Evolutionary conservation across 2,113 vertebrate genomes (phyloP), one percentile per base, ranked within the genome.

Genomic region (Oreochromis spilurus): DNA sequence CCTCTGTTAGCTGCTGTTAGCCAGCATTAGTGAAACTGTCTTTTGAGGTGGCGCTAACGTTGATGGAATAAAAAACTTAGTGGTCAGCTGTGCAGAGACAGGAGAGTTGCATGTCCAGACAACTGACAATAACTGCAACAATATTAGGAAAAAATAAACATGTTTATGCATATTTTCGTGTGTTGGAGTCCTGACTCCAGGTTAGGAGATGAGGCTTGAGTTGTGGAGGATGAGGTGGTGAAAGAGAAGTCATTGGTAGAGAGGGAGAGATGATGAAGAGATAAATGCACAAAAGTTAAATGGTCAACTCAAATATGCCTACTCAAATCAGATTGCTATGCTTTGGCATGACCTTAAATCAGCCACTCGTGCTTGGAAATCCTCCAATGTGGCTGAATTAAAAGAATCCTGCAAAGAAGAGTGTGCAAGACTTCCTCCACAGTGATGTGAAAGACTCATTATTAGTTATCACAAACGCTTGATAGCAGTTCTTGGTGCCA

Each of bases 1-100:
- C 60, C 3, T 1, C 34, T 65, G 19, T 38, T 38, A 65, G 19
- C 62, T 67, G 2, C 62, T 67, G 36, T 40, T 67, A 67, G 12
- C 62, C n/a, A 67, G n/a, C 36, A 24, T 67, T 40, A 67, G 3
- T 67, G 19, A 67, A 67, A 24, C 62, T 5, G 3, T 14, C 36
- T 67, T 67, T 0, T 67, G 4, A 40, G 11, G 62, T 40, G 36
- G 0, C 7, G 21, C 62, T 67, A 40, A 67, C 36, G 1, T 24
- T 67, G 36, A 40, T 67, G 36, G 36, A 67, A 21, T 67, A 24
- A 24, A 24, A 67, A 40, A 40, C 4, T 24, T 40, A 24, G 60
- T 67, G 34, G 34, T 2, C 60, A 67, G 60, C 6, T 38, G 60
- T 67, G 19, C 34, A 67, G 60, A 65, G 34, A 38, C 10, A 7